Base-by-base conservation (phyloP, 1,140 invertebrate genomes). In the Calycopis cecrops region DNA sequence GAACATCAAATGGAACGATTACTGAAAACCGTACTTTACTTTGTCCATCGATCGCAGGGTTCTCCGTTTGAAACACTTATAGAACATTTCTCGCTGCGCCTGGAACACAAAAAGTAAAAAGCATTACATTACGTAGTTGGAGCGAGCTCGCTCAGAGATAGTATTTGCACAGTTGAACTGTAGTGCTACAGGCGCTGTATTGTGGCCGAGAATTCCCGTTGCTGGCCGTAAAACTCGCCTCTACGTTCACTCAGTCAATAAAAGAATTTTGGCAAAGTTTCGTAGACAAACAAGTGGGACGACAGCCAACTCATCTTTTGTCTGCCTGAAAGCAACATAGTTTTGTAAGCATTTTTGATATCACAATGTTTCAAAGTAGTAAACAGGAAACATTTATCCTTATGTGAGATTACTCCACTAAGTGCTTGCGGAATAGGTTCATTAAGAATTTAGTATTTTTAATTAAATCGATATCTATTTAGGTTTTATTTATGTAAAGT, bases 211-310 rank as follows among this genome's bases (percentile, higher is more conserved):
- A 73, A 70, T 71, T 77, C 69, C 71, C 69, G 63, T 59, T 63
- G 67, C 63, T 66, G 67, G 65, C 78, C 69, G 72, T 80, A 82
- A 80, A 82, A 67, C 74, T 73, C 62, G 73, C 65, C 67, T 70
- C 69, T 76, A 71, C 75, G 72, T 73, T 76, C 73, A 60, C 76
- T 86, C 80, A 81, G 77, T 86, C 79, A 80, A 84, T 86, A 86
- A 86, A 86, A 84, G 77, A 84, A 84, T 84, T 84, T 86, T 86
- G 83, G 83, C 83, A 84, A 86, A 86, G 76, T 86, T 86, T 83
- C 73, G 74, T 79, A 83, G 80, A 86, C 83, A 84, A 83, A 84
- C 80, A 83, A 84, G 76, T 86, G 79, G 83, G 83, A 84, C 78
- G 73, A 75, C 76, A 66, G 83, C 83, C 83, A 86, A 86, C 71